Evolutionary conservation across 2,113 vertebrate species (phyloP).

Genomic region (Chloropsis cyanopogon): DNA sequence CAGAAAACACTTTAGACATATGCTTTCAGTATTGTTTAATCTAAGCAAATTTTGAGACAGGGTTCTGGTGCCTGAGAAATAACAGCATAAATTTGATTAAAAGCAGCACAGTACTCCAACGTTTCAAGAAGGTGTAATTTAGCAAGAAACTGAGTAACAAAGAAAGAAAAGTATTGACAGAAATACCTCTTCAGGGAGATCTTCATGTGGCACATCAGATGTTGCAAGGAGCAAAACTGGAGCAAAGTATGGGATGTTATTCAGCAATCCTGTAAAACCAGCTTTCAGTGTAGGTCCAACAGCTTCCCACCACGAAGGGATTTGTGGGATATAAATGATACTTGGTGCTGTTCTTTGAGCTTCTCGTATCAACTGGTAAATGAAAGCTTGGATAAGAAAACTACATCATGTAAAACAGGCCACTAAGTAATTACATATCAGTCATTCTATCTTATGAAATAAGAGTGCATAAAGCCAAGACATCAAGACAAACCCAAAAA

Average conservation of each 20-base stretch:
- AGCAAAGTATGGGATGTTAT: conserved; percentile 87
- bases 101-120: neutral
- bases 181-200: conserved; percentile 75
- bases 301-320: conserved; percentile 91
- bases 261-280: conserved; percentile 87
- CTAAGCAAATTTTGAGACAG: neutral
- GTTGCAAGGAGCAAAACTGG: conserved; percentile 94
- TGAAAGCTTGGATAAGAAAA: neutral
- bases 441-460: neutral
- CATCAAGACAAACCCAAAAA: neutral
- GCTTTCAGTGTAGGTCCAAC: conserved; percentile 80
- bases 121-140: neutral
- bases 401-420: neutral
- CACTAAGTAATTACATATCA: neutral
- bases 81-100: neutral
- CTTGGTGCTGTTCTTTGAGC: conserved; percentile 91
- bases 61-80: neutral
- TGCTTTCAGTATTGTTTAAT: neutral
- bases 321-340: conserved; percentile 88
- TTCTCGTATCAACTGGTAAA: conserved; percentile 84
- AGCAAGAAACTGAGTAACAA: neutral
- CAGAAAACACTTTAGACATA: neutral
- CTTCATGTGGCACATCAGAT: conserved; percentile 69
- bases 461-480: neutral
- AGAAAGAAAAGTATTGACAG: neutral